Conservation (phyloP, 2,797 vertebrate species). For the Enteromius anoplus region DNA sequence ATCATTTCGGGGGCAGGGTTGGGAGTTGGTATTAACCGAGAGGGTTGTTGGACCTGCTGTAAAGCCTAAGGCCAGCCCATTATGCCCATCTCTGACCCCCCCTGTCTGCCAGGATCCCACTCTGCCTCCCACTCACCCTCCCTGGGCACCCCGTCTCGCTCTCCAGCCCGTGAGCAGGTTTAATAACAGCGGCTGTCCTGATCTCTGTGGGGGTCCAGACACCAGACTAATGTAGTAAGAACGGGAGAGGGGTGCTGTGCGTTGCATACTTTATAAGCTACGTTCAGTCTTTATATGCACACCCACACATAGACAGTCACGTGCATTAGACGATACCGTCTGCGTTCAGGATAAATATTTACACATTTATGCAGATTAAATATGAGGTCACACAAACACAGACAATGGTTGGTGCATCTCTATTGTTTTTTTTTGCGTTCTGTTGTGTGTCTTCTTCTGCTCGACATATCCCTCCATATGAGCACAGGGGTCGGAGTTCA, state of each 20-base stretch:
- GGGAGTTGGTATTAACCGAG: background rate
- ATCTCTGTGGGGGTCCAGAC: slow-evolving; percentile 56
- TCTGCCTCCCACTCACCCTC: slow-evolving; percentile 18
- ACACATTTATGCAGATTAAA: slow-evolving; percentile 23
- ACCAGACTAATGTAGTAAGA: slow-evolving; percentile 56
- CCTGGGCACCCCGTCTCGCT: slow-evolving; percentile 3
- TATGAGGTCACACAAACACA: slow-evolving; percentile 7
- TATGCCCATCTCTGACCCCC: slow-evolving; percentile 24
- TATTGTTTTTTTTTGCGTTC: slow-evolving; percentile 28
- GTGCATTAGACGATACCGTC: background rate
- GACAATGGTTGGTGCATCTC: background rate
- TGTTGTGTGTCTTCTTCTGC: slow-evolving; percentile 9
- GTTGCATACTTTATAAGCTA: slow-evolving; percentile 26
- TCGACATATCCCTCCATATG: slow-evolving; percentile 31
- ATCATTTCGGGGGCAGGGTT: background rate
- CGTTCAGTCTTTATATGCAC: slow-evolving; percentile 3
- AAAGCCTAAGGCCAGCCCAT: slow-evolving; percentile 15
- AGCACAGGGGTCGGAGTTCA: slow-evolving; percentile 52
- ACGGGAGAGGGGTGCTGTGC: slow-evolving; percentile 35
- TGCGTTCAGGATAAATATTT: background rate
- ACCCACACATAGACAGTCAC: background rate
- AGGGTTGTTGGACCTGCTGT: slow-evolving; percentile 23
- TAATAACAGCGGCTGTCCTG: slow-evolving; percentile 56
- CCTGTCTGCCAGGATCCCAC: slow-evolving; percentile 30
- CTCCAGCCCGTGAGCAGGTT: slow-evolving; percentile 49